Percentiles rank a stretch among this genome's conserved stretches.
Conservation (phyloP, 2,888 invertebrate species). For the Acleris literana region DNA sequence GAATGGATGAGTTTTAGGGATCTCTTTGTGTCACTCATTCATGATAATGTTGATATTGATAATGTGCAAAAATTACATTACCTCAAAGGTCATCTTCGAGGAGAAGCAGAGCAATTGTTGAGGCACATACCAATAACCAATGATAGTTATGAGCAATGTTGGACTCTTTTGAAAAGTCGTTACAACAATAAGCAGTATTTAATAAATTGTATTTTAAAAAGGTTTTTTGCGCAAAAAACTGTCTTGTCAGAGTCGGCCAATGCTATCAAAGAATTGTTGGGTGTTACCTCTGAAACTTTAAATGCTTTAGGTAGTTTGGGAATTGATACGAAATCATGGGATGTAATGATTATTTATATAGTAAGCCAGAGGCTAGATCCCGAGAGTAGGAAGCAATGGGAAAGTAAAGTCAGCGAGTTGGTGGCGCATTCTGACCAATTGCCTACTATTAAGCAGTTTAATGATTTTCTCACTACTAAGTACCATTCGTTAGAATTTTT, state of each 20-base stretch:
- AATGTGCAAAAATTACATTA: slow-evolving; percentile 44
- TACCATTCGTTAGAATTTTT: slow-evolving; percentile 27
- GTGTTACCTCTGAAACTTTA: not conserved
- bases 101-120: slow-evolving; percentile 43
- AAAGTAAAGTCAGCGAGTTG: slow-evolving; percentile 8
- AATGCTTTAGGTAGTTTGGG: slow-evolving; percentile 12
- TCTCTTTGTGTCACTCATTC: slow-evolving; percentile 39
- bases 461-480: slow-evolving; percentile 30
- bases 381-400: slow-evolving; percentile 15
- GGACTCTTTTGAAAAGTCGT: slow-evolving; percentile 37
- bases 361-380: slow-evolving; percentile 13
- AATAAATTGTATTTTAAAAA: slow-evolving; percentile 38
- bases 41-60: slow-evolving; percentile 39
- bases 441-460: slow-evolving; percentile 2
- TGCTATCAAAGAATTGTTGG: slow-evolving; percentile 8
- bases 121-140: slow-evolving; percentile 36
- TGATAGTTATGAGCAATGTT: slow-evolving; percentile 39
- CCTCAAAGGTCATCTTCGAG: slow-evolving; percentile 39
- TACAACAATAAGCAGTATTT: slow-evolving; percentile 43
- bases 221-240: slow-evolving; percentile 30
- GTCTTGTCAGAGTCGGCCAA: slow-evolving; percentile 36
- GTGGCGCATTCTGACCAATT: slow-evolving; percentile 3
- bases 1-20: slow-evolving; percentile 41
- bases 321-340: slow-evolving; percentile 11
- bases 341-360: slow-evolving; percentile 18